Percentiles rank a stretch among this genome's conserved stretches.
Evolutionary conservation across 2,113 vertebrate genomes (phyloP).

Genomic region (Paracyprichromis sp.): DNA sequence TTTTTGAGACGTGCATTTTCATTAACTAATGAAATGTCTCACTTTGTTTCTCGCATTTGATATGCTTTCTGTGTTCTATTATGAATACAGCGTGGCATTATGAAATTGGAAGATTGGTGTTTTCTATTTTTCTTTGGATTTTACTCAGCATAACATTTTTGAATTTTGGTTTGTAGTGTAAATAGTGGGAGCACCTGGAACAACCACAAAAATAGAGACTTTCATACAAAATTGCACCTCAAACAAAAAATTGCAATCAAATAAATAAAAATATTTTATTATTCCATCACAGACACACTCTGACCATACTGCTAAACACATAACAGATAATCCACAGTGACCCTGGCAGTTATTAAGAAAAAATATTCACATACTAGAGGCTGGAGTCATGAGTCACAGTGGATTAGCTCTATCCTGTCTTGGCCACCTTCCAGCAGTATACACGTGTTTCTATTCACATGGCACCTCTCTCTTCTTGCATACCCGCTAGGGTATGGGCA

Average conservation of each 20-base stretch:
- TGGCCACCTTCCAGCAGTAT: neutral
- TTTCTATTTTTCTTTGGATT: neutral
- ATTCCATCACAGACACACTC: neutral
- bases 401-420: neutral
- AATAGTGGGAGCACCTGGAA: rapidly evolving
- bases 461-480: neutral
- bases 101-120: neutral
- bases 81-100: neutral
- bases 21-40: neutral
- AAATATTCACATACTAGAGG: neutral
- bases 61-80: neutral
- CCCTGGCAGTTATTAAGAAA: neutral
- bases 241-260: neutral
- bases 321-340: neutral
- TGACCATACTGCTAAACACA: neutral
- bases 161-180: neutral
- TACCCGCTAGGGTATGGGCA: neutral
- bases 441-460: neutral
- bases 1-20: neutral
- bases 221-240: neutral
- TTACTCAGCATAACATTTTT: neutral
- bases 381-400: neutral
- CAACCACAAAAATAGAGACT: neutral
- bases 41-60: neutral
- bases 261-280: conserved; percentile 36